Percentiles rank a stretch among this genome's conserved stretches.
phyloP scores from a whole-genome alignment of 2,888 invertebrate genomes.

The Fissipunctia ypsillon region DNA sequence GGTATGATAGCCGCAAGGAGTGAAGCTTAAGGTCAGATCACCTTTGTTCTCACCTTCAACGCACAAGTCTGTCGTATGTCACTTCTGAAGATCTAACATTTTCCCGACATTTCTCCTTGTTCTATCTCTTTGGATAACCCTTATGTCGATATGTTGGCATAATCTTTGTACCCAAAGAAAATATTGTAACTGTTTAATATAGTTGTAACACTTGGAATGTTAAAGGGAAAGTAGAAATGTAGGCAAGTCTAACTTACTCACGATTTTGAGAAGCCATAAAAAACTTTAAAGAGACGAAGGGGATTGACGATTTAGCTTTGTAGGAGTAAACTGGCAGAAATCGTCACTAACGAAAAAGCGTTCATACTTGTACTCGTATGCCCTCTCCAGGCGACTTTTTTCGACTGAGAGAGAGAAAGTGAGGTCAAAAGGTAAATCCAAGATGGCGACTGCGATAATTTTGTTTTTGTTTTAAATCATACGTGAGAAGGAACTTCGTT shows the following conservation, averaged over 20 bases:
- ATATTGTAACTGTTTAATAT: not conserved
- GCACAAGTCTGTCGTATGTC: conserved; percentile 19
- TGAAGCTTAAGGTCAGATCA: conserved; percentile 21
- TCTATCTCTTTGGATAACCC: conserved; percentile 5
- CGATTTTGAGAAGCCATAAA: not conserved
- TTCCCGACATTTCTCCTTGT: conserved; percentile 34
- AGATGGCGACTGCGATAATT: too few species aligned
- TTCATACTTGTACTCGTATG: too few species aligned
- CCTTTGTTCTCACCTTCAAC: conserved; percentile 5
- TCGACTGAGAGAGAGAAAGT: too few species aligned
- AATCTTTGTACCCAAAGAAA: conserved; percentile 8
- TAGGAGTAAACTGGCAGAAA: too few species aligned
- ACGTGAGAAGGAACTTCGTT: too few species aligned
- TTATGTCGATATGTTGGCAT: conserved; percentile 9
- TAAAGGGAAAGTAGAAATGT: too few species aligned
- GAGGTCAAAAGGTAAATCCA: too few species aligned
- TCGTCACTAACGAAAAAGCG: too few species aligned
- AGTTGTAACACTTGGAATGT: not conserved
- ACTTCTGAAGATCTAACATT: conserved; percentile 26
- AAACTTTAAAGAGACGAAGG: too few species aligned
- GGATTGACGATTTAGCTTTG: too few species aligned
- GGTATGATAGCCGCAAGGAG: not conserved
- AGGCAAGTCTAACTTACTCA: not conserved
- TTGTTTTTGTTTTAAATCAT: too few species aligned
- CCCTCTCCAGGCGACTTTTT: too few species aligned